phyloP scores from a whole-genome alignment of 2,888 invertebrate species.

The Thalpophila matura region DNA sequence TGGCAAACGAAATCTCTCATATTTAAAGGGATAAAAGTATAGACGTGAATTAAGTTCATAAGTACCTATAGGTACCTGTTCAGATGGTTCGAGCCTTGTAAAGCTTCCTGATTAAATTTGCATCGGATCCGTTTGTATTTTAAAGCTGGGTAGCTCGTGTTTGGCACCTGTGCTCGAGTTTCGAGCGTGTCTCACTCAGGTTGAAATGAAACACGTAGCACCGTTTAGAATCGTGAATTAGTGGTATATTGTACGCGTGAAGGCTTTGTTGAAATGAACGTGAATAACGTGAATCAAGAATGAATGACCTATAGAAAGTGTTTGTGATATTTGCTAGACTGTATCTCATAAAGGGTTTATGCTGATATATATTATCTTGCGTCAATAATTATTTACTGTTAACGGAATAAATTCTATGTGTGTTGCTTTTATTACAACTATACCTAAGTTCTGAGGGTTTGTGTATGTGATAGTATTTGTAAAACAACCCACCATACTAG shows the following conservation, averaged over 20 bases:
- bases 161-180: constrained; percentile 60
- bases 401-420: too few species aligned
- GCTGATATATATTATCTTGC: not conserved
- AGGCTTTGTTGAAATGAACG: constrained; percentile 14
- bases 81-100: constrained; percentile 50
- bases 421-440: too few species aligned
- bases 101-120: constrained; percentile 72
- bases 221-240: constrained; percentile 24
- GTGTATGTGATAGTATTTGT: too few species aligned
- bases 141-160: constrained; percentile 56
- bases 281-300: not conserved
- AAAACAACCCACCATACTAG: too few species aligned
- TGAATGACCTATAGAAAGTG: not conserved
- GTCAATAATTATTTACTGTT: too few species aligned
- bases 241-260: constrained; percentile 14
- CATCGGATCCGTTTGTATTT: constrained; percentile 68
- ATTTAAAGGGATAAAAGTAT: constrained; percentile 24
- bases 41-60: constrained; percentile 9
- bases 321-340: not conserved
- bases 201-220: constrained; percentile 23
- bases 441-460: too few species aligned
- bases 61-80: constrained; percentile 6
- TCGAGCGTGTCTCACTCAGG: constrained; percentile 26
- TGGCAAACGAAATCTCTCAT: constrained; percentile 13
- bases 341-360: too few species aligned